Evolutionary conservation across 2,113 vertebrate genomes (phyloP), one percentile per base, ranked within the genome.

Genomic region (Psittacula cyanocephala): DNA sequence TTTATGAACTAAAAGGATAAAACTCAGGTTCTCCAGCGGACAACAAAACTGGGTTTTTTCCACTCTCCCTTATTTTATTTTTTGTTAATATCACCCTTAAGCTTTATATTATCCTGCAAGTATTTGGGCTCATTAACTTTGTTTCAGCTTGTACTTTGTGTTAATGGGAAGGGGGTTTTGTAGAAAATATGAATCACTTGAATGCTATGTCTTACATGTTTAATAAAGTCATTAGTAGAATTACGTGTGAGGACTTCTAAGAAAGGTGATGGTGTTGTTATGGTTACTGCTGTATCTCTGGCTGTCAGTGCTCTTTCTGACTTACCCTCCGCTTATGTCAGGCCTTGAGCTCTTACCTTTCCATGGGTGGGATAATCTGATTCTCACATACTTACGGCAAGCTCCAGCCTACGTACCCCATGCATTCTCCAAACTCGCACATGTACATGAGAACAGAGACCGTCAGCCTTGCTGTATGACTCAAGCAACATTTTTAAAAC

Each of bases 81-180:
- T 96, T 96, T 95, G 91, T 96, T 97, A 96, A 91, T 96, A 96
- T 81, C 75, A 88, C 83, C 69, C 88, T 94, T 95, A 97, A 96
- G 97, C 62, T 98, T 95, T 91, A 93, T 97, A 96, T 97, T 97
- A 96, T 96, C 84, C 84, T 91, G 91, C 81, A 94, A 94, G 84
- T 92, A 96, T 69, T 81, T 55, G 74, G 95, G 91, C 80, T 97
- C 96, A 95, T 98, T 98, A 97, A 94, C 91, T 97, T 91, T 81
- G n/a, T 88, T 96, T 94, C 49, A 17, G 93, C 93, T 92, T 97
- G 77, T 97, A 86, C 83, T 94, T 97, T 93, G 91, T 97, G 93
- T 88, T 97, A 98, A 98, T 95, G 88, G 93, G 74, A 93, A 17
- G 24, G 17, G 5, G 47, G 89, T 89, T 97, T 97, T 88, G 90